phyloP scores from a whole-genome alignment of 2,797 vertebrate genomes.

The Holocentrus rufus region DNA sequence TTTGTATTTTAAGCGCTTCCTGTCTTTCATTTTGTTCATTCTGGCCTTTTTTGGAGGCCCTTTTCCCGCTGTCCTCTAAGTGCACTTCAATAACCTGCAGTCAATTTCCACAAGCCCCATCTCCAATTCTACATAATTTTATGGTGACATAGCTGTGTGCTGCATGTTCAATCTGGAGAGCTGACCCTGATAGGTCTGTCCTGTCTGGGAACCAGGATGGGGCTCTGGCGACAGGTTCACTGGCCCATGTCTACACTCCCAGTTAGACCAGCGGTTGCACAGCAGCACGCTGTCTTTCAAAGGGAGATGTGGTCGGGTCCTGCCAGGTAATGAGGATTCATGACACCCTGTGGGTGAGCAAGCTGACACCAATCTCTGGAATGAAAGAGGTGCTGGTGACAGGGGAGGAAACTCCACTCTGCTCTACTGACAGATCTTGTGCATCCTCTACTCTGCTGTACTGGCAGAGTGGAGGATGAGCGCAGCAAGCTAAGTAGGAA shows the following conservation, averaged over 20 bases:
- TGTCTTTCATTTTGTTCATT: no score
- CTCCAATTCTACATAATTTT: no score
- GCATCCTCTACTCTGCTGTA: background rate
- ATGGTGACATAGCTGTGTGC: background rate
- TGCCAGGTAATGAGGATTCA: conserved; percentile 15
- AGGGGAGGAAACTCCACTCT: background rate
- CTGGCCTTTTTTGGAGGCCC: no score
- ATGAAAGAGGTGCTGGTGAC: conserved; percentile 19
- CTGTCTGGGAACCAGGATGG: background rate
- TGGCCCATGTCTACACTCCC: conserved; percentile 2
- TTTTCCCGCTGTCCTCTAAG: no score
- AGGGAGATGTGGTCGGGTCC: background rate
- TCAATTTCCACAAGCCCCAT: no score
- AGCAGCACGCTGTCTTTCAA: background rate
- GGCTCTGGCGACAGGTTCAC: background rate
- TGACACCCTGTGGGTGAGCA: background rate
- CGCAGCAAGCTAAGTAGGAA: no score
- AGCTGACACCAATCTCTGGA: conserved; percentile 2
- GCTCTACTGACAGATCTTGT: conserved; percentile 9
- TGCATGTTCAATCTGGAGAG: background rate
- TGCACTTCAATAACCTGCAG: no score
- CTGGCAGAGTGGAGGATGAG: no score
- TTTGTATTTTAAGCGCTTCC: no score
- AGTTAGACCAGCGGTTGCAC: conserved; percentile 4
- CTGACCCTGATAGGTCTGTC: background rate